A percentile compares a stretch with the other conserved stretches of the same genome.
Evolutionary conservation across 2,888 invertebrate species (phyloP).

Genomic region (Drosophila nr. perissopoda): DNA sequence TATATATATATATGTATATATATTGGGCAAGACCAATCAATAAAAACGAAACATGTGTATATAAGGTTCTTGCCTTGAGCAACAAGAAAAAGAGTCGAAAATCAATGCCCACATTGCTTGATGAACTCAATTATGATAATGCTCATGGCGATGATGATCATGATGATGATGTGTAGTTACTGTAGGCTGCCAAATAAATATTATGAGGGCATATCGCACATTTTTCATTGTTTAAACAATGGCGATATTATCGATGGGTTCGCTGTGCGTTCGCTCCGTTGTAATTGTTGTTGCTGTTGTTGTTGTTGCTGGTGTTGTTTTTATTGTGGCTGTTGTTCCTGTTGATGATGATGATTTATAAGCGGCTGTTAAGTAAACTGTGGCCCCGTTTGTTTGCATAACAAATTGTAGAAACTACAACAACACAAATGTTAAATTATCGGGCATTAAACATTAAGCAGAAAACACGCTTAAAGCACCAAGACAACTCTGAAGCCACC

Average conservation of each 20-base stretch:
- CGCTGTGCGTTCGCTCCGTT: conserved; percentile 10
- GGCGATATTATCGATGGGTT: conserved; percentile 56
- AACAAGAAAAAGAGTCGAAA: conserved; percentile 37
- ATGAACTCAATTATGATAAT: conserved; percentile 38
- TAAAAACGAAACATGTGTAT: conserved; percentile 38
- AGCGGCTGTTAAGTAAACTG: conserved; percentile 68
- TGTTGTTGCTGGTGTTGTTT: neutral
- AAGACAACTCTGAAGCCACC: conserved; percentile 60
- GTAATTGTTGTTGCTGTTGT: neutral
- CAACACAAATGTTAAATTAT: conserved; percentile 64
- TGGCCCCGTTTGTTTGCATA: conserved; percentile 76
- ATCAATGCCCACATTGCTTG: conserved; percentile 59
- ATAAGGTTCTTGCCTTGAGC: conserved; percentile 20
- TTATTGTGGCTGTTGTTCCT: conserved; percentile 38
- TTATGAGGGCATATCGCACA: conserved; percentile 75
- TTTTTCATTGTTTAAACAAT: conserved; percentile 67
- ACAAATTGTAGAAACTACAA: conserved; percentile 64
- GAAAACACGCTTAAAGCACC: conserved; percentile 58
- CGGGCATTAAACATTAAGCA: conserved; percentile 72
- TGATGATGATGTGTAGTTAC: conserved; percentile 50
- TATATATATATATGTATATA: neutral
- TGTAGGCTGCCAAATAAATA: conserved; percentile 69
- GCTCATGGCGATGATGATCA: conserved; percentile 23
- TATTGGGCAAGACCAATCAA: conserved; percentile 40
- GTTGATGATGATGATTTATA: conserved; percentile 73